A percentile compares a stretch with the other conserved stretches of the same genome.
Evolutionary conservation across 2,797 vertebrate species (phyloP).

Genomic region (Cossypha caffra): DNA sequence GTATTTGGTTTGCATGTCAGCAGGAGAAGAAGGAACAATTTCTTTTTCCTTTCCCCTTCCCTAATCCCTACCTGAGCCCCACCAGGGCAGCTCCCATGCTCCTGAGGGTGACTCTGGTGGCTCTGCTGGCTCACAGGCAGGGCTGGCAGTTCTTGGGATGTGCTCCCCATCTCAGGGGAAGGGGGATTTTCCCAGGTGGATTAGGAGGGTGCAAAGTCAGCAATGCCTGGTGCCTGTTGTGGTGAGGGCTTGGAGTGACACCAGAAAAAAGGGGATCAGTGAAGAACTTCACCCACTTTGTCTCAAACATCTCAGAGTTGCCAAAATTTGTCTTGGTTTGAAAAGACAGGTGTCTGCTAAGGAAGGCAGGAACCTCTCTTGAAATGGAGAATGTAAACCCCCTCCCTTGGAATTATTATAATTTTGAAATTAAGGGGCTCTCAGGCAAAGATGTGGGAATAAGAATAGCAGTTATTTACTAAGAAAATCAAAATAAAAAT

Average conservation of each 20-base stretch:
- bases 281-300: background rate
- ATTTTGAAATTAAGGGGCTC: too few relatives aligned
- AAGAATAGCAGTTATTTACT: too few relatives aligned
- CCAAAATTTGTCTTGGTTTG: too few relatives aligned
- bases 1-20: background rate
- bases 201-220: background rate
- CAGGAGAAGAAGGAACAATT: background rate
- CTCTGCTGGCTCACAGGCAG: background rate
- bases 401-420: too few relatives aligned
- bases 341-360: too few relatives aligned
- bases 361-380: too few relatives aligned
- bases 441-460: too few relatives aligned
- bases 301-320: accelerated
- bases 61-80: background rate
- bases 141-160: background rate
- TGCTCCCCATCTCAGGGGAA: background rate
- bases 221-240: background rate
- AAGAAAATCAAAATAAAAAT: too few relatives aligned
- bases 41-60: background rate
- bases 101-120: background rate
- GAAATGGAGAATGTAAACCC: too few relatives aligned
- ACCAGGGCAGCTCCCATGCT: background rate
- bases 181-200: background rate
- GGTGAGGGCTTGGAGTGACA: background rate
- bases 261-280: background rate